phyloP scores from a whole-genome alignment of 92 coral and sea anemone genomes.

The Hydrozoanthus gracilis region DNA sequence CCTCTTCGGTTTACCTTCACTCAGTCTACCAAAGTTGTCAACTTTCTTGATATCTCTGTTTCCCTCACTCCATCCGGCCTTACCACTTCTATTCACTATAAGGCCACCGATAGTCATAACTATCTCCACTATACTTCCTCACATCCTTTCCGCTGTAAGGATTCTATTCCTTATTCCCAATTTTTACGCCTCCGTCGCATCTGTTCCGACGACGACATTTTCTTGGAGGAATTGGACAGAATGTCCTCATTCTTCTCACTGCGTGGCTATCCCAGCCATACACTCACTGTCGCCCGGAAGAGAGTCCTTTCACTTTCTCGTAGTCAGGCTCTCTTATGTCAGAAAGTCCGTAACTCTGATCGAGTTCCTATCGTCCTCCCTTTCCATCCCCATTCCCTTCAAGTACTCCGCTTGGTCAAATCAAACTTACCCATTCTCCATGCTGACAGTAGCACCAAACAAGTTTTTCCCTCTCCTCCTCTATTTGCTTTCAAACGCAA shows the following conservation, averaged over 20 bases:
- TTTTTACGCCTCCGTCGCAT: slow-evolving; percentile 61
- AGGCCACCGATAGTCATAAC: slow-evolving; percentile 22
- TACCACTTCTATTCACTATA: slow-evolving; percentile 28
- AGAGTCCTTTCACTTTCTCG: slow-evolving; percentile 34
- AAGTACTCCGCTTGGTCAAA: background rate
- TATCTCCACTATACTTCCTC: slow-evolving; percentile 30
- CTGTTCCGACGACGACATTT: slow-evolving; percentile 52
- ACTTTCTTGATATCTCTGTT: background rate
- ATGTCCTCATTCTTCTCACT: slow-evolving; percentile 36
- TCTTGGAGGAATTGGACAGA: slow-evolving; percentile 6
- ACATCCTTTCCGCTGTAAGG: slow-evolving; percentile 11
- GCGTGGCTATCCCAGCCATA: background rate
- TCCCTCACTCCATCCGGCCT: background rate
- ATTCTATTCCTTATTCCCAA: slow-evolving; percentile 45
- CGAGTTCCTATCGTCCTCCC: slow-evolving; percentile 41
- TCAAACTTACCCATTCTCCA: slow-evolving; percentile 2
- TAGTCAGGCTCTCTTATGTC: slow-evolving; percentile 13
- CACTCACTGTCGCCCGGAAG: slow-evolving; percentile 27
- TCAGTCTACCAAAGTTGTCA: background rate
- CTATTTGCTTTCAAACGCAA: slow-evolving; percentile 26
- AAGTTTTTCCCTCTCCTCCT: slow-evolving; percentile 18
- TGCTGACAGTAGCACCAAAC: background rate
- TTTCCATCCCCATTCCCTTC: slow-evolving; percentile 26
- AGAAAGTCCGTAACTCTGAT: background rate
- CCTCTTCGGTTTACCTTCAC: slow-evolving; percentile 4